phyloP scores from a whole-genome alignment of 92 coral and sea anemone genomes.

The Montipora capitata region DNA sequence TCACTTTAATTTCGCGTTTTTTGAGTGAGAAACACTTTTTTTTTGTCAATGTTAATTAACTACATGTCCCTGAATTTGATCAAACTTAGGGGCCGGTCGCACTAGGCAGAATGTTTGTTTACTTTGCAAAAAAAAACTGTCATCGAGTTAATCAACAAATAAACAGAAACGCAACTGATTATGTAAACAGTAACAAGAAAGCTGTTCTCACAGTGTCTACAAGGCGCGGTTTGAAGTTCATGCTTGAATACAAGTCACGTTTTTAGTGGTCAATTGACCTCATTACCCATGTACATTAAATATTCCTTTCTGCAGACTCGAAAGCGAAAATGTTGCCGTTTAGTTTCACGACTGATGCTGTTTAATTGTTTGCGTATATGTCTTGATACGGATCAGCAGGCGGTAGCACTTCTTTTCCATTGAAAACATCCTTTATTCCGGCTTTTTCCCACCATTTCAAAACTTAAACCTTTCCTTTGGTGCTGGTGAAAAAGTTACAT shows the following conservation, averaged over 20 bases:
- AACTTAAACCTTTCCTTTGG: conserved; percentile 9
- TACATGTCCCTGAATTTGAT: no score
- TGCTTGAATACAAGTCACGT: conserved; percentile 7
- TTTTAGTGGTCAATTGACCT: no score
- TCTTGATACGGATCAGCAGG: conserved; percentile 40
- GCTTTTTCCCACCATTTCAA: no score
- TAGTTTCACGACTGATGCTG: conserved; percentile 35
- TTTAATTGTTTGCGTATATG: conserved; percentile 15
- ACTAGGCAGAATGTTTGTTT: no score
- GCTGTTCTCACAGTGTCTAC: conserved; percentile 51
- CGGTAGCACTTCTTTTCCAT: conserved; percentile 45
- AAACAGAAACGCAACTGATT: neutral
- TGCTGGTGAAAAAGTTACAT: conserved; percentile 56
- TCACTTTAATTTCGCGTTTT: no score
- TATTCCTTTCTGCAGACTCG: no score
- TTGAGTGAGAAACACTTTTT: no score
- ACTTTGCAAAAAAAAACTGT: neutral
- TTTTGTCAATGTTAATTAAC: no score
- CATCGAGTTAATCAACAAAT: no score
- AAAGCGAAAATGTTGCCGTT: neutral
- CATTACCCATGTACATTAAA: no score
- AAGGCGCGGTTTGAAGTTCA: conserved; percentile 50
- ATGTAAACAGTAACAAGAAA: conserved; percentile 39
- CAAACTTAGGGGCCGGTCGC: no score
- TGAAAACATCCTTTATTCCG: conserved; percentile 45